phyloP scores from a whole-genome alignment of 2,888 invertebrate genomes.

The Sympetrum striolatum region DNA sequence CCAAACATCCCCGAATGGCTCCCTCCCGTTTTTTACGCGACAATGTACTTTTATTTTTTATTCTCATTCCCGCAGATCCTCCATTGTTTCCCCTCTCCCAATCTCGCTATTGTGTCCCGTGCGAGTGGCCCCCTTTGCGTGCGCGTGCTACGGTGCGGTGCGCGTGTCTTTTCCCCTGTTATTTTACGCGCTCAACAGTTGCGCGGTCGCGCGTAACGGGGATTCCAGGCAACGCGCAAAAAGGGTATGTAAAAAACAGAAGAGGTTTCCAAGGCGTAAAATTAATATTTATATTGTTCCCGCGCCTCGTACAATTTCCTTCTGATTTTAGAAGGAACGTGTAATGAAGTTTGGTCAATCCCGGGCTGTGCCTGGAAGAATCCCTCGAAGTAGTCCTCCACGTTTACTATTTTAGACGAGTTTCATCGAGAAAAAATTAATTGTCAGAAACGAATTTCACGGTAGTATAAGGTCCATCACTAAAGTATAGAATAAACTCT shows the following conservation, averaged over 20 bases:
- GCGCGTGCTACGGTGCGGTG: background rate
- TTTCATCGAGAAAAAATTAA: too few relatives aligned
- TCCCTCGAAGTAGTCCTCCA: too few relatives aligned
- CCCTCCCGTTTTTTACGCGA: background rate
- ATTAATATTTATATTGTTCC: too few relatives aligned
- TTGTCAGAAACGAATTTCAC: too few relatives aligned
- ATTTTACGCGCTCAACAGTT: background rate
- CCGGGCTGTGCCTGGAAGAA: too few relatives aligned
- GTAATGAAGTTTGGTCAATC: too few relatives aligned
- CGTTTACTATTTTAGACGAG: too few relatives aligned
- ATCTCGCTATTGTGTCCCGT: background rate
- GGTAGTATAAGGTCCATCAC: too few relatives aligned
- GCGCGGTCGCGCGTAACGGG: background rate
- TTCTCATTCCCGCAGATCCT: background rate
- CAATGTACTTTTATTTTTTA: background rate
- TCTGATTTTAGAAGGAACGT: too few relatives aligned
- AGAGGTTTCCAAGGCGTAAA: too few relatives aligned
- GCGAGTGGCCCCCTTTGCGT: background rate
- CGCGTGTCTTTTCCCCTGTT: background rate
- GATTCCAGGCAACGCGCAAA: background rate
- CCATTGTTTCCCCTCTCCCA: background rate
- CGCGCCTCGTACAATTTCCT: too few relatives aligned
- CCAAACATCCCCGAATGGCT: background rate
- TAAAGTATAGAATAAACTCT: too few relatives aligned
- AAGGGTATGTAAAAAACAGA: background rate